Conservation (phyloP, 2,888 invertebrate species). For the Scotopteryx bipunctaria region DNA sequence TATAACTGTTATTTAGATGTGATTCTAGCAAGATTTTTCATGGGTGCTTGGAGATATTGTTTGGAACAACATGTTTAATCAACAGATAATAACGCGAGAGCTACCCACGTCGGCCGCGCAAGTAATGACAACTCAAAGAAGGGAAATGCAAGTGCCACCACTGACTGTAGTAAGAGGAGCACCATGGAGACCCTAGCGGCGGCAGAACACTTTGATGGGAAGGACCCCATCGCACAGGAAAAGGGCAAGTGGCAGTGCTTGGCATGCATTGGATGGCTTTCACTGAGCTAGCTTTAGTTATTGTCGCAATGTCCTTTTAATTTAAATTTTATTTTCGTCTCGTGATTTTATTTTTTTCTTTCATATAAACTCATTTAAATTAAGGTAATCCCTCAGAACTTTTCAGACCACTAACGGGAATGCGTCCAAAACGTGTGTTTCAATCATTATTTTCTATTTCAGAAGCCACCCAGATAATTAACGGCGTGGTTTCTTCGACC, state of each 20-base stretch:
- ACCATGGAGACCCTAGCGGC: slow-evolving; percentile 78
- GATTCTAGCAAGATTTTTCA: neutral
- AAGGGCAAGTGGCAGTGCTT: slow-evolving; percentile 48
- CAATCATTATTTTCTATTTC: slow-evolving; percentile 8
- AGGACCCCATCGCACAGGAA: slow-evolving; percentile 66
- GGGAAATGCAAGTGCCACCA: slow-evolving; percentile 69
- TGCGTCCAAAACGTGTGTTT: neutral
- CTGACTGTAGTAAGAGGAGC: slow-evolving; percentile 64
- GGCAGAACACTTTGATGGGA: slow-evolving; percentile 72
- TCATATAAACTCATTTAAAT: slow-evolving; percentile 20
- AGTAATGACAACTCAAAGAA: slow-evolving; percentile 78
- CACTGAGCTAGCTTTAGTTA: slow-evolving; percentile 27
- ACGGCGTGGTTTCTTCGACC: slow-evolving; percentile 67
- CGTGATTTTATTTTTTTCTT: slow-evolving; percentile 18
- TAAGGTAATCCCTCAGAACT: slow-evolving; percentile 2
- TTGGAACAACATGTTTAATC: slow-evolving; percentile 10
- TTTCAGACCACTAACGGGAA: neutral
- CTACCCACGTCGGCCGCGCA: slow-evolving; percentile 63
- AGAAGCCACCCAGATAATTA: slow-evolving; percentile 64
- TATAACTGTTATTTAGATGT: neutral
- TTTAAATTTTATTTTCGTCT: slow-evolving; percentile 22
- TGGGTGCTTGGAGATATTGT: no score
- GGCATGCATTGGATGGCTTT: slow-evolving; percentile 29
- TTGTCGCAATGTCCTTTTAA: slow-evolving; percentile 14
- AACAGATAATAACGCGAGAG: slow-evolving; percentile 70